Evolutionary conservation across 1,140 invertebrate genomes (phyloP).

Genomic region (Sesamia nonagrioides): DNA sequence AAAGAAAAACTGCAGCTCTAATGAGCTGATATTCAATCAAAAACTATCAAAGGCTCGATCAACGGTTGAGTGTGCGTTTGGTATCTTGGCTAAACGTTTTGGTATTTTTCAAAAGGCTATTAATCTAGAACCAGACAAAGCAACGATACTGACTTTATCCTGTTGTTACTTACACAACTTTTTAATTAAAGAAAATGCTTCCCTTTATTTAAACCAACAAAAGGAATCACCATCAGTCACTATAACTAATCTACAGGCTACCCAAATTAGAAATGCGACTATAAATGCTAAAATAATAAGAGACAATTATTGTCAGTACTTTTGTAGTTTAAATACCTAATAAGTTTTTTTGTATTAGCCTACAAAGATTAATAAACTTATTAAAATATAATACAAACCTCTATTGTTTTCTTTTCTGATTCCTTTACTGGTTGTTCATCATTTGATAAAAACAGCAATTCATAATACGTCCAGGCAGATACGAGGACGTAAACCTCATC

Average conservation of each 20-base stretch:
- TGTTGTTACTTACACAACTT: slow-evolving; percentile 6
- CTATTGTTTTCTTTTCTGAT: not conserved
- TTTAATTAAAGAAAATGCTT: not conserved
- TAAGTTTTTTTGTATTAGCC: no score
- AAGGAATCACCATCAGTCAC: not conserved
- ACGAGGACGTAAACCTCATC: not conserved
- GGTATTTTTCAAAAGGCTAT: no score
- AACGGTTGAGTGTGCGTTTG: not conserved
- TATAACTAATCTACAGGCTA: not conserved
- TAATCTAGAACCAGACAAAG: not conserved
- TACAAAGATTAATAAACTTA: no score
- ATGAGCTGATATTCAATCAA: slow-evolving; percentile 5
- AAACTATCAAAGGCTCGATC: not conserved
- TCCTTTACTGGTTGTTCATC: not conserved
- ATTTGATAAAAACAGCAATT: not conserved
- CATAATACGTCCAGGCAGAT: not conserved
- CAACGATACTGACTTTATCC: not conserved
- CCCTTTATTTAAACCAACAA: not conserved
- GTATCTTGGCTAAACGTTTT: not conserved
- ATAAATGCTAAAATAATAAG: slow-evolving; percentile 7
- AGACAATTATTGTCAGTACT: slow-evolving; percentile 1
- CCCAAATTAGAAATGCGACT: not conserved
- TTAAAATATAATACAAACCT: not conserved
- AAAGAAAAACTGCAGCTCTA: not conserved
- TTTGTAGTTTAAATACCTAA: not conserved